Base-by-base conservation (phyloP, 2,113 vertebrate genomes). In the Prietella phreatophila region DNA sequence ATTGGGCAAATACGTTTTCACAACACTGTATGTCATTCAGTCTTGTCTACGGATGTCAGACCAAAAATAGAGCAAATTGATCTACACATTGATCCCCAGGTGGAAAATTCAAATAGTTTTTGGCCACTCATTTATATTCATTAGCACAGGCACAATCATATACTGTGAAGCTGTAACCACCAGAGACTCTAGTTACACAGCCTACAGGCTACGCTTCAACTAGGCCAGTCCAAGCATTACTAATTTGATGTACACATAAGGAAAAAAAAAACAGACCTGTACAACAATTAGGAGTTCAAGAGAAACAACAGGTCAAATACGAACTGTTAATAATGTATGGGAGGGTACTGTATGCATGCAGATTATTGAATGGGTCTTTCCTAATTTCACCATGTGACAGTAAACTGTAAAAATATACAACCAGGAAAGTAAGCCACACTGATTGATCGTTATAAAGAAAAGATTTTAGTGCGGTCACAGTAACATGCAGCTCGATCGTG, bases 401-500 rank as follows among this genome's bases (percentile, higher is more conserved):
- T 73, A 82, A 33, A 9, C 42, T 53, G 39, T 63, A 65, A 14
- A 50, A 76, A 73, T 22, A 22, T 20, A 20, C 27, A 39, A 39
- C 2, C 4, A 3, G 17, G 17, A 19, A 3, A 4, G 7, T 73
- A 30, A 22, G 56, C 13, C 15, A 22, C 10, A 61, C 27, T 60
- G 20, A 69, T 13, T 55, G 47, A 47, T 61, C n/a, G 53, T 79
- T 47, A 47, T n/a, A 78, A n/a, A 42, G 47, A 53, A 53, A n/a
- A 42, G 20, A 75, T 84, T 82, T 63, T 76, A 87, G 55, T 33
- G 80, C 63, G 86, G 63, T 27, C 53, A 78, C 39, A 33, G 67
- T 86, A 86, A 86, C 71, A 86, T 85, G 47, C 60, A 86, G 71
- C 84, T 86, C 39, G 80, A 42, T 88, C 33, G 56, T 85, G 73